Evolutionary conservation across 2,113 vertebrate genomes (phyloP), one percentile per base, ranked within the genome.

Genomic region (Porphyrio hochstetteri): DNA sequence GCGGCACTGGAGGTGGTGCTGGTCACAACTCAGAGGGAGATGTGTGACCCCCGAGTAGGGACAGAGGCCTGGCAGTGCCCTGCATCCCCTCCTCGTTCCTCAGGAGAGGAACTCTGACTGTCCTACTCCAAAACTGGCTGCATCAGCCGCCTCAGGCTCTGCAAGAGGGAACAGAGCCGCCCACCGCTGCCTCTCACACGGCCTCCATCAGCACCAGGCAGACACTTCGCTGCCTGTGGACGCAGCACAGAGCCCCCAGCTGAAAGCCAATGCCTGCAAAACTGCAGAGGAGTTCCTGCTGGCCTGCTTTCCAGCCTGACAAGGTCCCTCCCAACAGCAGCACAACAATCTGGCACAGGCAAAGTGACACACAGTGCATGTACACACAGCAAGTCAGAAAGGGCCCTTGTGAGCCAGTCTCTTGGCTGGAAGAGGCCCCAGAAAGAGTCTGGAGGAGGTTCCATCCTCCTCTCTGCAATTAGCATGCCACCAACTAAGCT

Each of bases 261-360:
- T 48, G 52, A 56, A 44, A 75, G 19, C 23, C 1, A 0, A 7
- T 1, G 16, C 10, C 56, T 56, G 10, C 24, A 11, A 21, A 78
- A 35, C 24, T 35, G 38, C 44, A 21, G 9, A 28, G 11, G 10
- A 21, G 25, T 3, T 36, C 21, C 28, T 0, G 0, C 3, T 29
- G 50, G 18, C 31, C 33, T 20, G 5, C 14, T 36, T 23, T 48
- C 40, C 70, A 76, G 56, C 23, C 24, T 44, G 42, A 4, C 13
- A 35, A 52, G 35, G 50, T 64, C 56, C 31, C 69, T 63, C 52
- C 44, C 48, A 24, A 17, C 4, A 28, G 61, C 56, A 25, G 40
- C 69, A 57, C 48, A 46, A 53, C 10, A 25, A 50, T 7, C 38
- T 3, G 3, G 56, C 1, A 40, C 61, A 4, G 2, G 8, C 42